These are phyloP conservation scores for Drosophila melanocephala DNA, from an alignment of 2,888 invertebrate genomes.

Conservation along the genomic window DNA sequence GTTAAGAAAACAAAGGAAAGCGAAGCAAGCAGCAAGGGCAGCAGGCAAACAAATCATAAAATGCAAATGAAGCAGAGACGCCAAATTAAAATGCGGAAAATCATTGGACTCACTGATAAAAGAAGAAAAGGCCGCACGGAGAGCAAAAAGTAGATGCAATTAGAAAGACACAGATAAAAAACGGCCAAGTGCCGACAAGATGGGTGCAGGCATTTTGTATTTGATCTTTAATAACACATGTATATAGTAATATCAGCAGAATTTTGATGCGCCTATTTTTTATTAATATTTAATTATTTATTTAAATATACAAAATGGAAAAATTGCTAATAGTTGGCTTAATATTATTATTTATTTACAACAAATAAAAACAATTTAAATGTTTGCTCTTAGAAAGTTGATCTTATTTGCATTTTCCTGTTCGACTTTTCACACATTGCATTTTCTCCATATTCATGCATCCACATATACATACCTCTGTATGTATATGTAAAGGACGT, in stretches of 20 bases:
- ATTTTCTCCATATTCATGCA: background rate
- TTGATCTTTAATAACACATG: background rate
- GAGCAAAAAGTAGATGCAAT: conserved; percentile 26
- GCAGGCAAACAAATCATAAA: conserved; percentile 75
- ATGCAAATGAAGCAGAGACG: conserved; percentile 64
- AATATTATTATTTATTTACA: no score
- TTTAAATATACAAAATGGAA: no score
- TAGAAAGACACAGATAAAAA: conserved; percentile 27
- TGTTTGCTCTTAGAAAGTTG: background rate
- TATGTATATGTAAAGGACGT: background rate
- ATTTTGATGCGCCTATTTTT: background rate
- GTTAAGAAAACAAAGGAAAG: conserved; percentile 50
- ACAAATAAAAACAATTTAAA: no score
- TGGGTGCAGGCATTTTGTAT: background rate
- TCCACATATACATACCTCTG: background rate
- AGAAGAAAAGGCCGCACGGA: conserved; percentile 19
- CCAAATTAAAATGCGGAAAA: conserved; percentile 40
- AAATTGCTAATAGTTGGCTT: no score
- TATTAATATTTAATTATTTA: background rate
- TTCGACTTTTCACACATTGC: conserved; percentile 2
- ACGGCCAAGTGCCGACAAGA: conserved; percentile 10
- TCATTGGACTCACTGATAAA: conserved; percentile 23
- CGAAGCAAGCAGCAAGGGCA: conserved; percentile 25
- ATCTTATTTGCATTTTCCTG: background rate
- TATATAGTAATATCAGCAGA: background rate